Evolutionary conservation across 2,888 invertebrate species (phyloP).

Genomic region (Heliothis peltigera): DNA sequence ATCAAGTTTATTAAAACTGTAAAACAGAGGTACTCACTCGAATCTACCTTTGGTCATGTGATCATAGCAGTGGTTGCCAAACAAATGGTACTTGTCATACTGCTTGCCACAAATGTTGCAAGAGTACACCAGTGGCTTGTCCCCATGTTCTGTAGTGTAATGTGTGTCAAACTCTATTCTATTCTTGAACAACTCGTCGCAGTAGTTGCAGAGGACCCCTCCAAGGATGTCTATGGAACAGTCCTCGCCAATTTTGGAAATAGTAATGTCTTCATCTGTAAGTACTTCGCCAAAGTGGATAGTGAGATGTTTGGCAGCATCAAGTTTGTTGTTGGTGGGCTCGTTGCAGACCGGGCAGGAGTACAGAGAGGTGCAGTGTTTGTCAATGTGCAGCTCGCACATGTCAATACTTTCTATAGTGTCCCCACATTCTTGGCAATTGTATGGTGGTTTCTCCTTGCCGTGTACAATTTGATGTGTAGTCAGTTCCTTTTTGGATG

Average conservation of each 20-base stretch:
- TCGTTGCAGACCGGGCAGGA: slow-evolving; percentile 81
- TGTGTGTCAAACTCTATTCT: slow-evolving; percentile 88
- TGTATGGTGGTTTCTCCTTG: slow-evolving; percentile 74
- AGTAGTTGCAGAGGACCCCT: slow-evolving; percentile 88
- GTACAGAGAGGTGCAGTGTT: slow-evolving; percentile 76
- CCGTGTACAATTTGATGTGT: slow-evolving; percentile 79
- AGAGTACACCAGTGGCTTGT: slow-evolving; percentile 82
- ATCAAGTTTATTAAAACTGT: neutral
- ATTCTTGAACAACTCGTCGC: slow-evolving; percentile 85
- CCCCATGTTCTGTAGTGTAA: slow-evolving; percentile 82
- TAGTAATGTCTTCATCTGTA: slow-evolving; percentile 49
- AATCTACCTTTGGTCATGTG: slow-evolving; percentile 83
- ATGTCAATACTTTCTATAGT: slow-evolving; percentile 71
- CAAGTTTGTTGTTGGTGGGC: slow-evolving; percentile 67
- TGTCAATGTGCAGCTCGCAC: slow-evolving; percentile 80
- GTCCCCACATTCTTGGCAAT: slow-evolving; percentile 75
- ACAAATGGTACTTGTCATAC: slow-evolving; percentile 87
- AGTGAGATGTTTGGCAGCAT: slow-evolving; percentile 75
- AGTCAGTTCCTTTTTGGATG: slow-evolving; percentile 76
- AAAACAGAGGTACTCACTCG: slow-evolving; percentile 72
- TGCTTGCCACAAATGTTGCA: slow-evolving; percentile 90
- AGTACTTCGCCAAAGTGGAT: slow-evolving; percentile 77
- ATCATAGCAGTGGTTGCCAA: slow-evolving; percentile 89
- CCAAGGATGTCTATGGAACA: slow-evolving; percentile 81
- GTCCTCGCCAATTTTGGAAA: slow-evolving; percentile 73